Conservation (phyloP, 1,140 invertebrate species). For the Pseudomyrmex dendroicus region DNA sequence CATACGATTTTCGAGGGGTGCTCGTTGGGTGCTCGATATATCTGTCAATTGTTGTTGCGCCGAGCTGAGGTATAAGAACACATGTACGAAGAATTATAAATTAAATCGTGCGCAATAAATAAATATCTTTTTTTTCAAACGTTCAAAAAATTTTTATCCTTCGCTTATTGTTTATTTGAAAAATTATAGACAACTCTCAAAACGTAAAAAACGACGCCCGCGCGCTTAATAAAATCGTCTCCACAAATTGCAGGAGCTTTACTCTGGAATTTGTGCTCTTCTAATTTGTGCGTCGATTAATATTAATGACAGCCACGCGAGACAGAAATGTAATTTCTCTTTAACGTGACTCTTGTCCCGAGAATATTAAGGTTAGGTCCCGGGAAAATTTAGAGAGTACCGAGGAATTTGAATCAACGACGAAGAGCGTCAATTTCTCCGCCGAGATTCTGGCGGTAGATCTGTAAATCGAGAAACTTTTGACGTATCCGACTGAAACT, state of each 20-base stretch:
- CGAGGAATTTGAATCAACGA: slow-evolving; percentile 34
- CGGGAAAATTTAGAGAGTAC: slow-evolving; percentile 35
- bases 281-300: slow-evolving; percentile 27
- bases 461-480: slow-evolving; percentile 60
- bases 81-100: background rate
- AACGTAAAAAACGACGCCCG: background rate
- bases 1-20: slow-evolving; percentile 14
- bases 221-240: slow-evolving; percentile 41
- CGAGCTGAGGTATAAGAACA: background rate
- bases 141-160: background rate
- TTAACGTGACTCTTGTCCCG: slow-evolving; percentile 43
- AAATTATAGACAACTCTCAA: background rate
- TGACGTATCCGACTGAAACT: slow-evolving; percentile 40
- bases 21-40: slow-evolving; percentile 14
- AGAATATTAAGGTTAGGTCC: slow-evolving; percentile 44
- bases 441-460: slow-evolving; percentile 25
- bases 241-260: slow-evolving; percentile 3
- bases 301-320: slow-evolving; percentile 46
- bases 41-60: slow-evolving; percentile 9
- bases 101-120: background rate
- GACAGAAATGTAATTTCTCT: slow-evolving; percentile 54
- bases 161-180: background rate
- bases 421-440: slow-evolving; percentile 45
- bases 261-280: background rate
- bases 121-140: background rate